Evolutionary conservation across 35 echinoderm and acorn worm species (phyloP).

Genomic region (Nesometra sesokonis): DNA sequence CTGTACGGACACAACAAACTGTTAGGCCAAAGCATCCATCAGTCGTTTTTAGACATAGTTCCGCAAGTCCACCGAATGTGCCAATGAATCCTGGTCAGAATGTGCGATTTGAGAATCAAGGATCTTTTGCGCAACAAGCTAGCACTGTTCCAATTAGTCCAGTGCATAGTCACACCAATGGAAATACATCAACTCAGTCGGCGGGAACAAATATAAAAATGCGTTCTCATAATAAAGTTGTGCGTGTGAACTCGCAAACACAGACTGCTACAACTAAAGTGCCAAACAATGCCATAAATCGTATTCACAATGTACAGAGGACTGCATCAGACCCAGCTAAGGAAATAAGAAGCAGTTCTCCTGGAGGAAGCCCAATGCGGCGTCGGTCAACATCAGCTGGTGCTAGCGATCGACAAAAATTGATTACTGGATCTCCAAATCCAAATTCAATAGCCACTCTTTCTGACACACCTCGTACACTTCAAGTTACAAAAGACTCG

Average conservation of each 20-base stretch:
- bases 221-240: background rate
- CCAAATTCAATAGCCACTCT: background rate
- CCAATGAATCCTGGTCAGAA: background rate
- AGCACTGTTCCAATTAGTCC: background rate
- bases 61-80: background rate
- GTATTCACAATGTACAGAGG: background rate
- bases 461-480: background rate
- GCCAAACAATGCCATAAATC: background rate
- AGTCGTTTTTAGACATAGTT: background rate
- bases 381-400: background rate
- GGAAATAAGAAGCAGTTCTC: background rate
- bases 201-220: background rate
- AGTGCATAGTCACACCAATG: background rate
- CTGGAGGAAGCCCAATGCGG: background rate
- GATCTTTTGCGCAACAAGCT: background rate
- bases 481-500: background rate
- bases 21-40: background rate
- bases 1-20: background rate
- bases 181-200: background rate
- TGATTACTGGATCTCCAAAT: background rate
- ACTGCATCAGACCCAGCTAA: background rate
- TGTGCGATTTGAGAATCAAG: background rate
- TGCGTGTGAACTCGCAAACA: background rate
- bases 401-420: background rate
- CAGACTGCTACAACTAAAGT: background rate